Conservation (phyloP, 2,888 invertebrate genomes). For the Chaitophorus viminalis region DNA sequence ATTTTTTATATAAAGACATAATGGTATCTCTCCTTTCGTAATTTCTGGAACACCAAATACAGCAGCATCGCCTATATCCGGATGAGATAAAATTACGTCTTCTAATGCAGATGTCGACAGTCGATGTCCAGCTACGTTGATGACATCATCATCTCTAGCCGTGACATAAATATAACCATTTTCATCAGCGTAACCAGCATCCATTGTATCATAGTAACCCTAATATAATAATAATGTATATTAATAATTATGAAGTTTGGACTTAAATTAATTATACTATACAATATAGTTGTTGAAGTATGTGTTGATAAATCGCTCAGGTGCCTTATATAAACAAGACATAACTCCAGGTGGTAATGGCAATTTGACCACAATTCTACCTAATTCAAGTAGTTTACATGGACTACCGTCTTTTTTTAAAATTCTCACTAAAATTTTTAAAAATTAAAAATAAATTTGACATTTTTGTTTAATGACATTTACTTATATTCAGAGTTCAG, state of each 20-base stretch:
- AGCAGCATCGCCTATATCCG: slow-evolving; percentile 85
- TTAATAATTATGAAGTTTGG: not conserved
- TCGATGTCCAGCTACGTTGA: slow-evolving; percentile 94
- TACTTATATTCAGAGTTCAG: too few species aligned
- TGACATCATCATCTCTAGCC: slow-evolving; percentile 92
- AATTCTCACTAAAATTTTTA: slow-evolving; percentile 72
- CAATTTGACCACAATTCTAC: slow-evolving; percentile 83
- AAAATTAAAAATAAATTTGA: slow-evolving; percentile 63
- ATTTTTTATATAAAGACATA: slow-evolving; percentile 85
- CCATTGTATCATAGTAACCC: slow-evolving; percentile 95
- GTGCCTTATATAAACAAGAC: slow-evolving; percentile 83
- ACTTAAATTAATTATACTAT: slow-evolving; percentile 63
- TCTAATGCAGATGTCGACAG: slow-evolving; percentile 90
- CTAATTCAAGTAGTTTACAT: slow-evolving; percentile 79
- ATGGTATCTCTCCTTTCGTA: slow-evolving; percentile 90
- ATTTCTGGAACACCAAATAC: slow-evolving; percentile 90
- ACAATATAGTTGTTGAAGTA: slow-evolving; percentile 88
- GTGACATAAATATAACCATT: slow-evolving; percentile 89
- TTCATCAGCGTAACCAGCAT: slow-evolving; percentile 87
- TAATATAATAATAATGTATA: slow-evolving; percentile 66
- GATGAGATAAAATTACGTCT: slow-evolving; percentile 88
- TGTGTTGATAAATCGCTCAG: slow-evolving; percentile 80
- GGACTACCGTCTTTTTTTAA: slow-evolving; percentile 76
- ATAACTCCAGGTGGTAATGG: slow-evolving; percentile 92
- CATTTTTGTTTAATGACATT: slow-evolving; percentile 74